Evolutionary conservation across 35 echinoderm and acorn worm species (phyloP).

Genomic region (Lytechinus variegatus): DNA sequence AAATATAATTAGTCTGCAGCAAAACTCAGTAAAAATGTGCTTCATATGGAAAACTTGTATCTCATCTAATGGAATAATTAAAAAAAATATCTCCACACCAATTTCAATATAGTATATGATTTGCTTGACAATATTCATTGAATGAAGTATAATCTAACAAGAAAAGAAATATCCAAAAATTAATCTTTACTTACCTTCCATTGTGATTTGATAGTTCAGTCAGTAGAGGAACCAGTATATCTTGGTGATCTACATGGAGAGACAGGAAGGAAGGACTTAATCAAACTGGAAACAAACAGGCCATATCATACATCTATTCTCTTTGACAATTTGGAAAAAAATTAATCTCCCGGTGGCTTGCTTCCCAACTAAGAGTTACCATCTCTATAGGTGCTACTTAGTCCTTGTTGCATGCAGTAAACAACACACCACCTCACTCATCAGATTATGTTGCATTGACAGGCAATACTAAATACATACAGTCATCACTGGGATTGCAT

Average conservation of each 20-base stretch:
- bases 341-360: neutral
- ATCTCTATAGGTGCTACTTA: no score
- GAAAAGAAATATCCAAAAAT: neutral
- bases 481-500: neutral
- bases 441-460: no score
- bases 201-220: slow-evolving; percentile 96
- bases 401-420: no score
- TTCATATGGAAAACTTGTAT: no score
- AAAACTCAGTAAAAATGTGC: no score
- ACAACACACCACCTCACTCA: no score
- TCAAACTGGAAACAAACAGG: neutral
- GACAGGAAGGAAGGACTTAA: neutral
- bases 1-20: no score
- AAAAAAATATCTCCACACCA: neutral
- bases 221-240: slow-evolving; percentile 72
- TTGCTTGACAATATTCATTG: neutral
- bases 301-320: neutral
- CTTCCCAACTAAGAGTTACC: no score
- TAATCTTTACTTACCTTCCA: slow-evolving; percentile 78
- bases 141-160: neutral
- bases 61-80: no score
- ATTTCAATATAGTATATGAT: neutral
- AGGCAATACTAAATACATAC: neutral
- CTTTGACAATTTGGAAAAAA: neutral
- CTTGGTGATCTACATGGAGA: slow-evolving; percentile 69